phyloP scores from a whole-genome alignment of 2,113 vertebrate genomes.

The Larimichthys crocea region DNA sequence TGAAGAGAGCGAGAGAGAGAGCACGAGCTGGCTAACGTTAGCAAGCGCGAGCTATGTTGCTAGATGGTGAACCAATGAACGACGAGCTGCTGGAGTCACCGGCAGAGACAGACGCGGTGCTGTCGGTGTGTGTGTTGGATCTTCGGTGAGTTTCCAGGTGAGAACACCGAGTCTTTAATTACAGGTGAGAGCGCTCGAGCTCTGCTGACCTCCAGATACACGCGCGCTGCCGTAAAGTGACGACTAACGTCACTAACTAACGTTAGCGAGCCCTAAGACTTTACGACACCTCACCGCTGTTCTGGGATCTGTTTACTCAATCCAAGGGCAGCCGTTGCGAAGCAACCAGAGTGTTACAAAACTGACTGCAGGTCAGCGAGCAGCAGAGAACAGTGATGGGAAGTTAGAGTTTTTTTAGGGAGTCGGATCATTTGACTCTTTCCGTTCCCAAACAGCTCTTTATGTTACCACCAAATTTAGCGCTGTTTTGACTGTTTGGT shows the following conservation, averaged over 20 bases:
- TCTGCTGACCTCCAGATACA: constrained; percentile 81
- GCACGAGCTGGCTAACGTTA: constrained; percentile 46
- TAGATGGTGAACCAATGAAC: not conserved
- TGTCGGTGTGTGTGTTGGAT: accelerated
- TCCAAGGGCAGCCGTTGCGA: too few relatives aligned
- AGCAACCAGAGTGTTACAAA: too few relatives aligned
- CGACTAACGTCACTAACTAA: not conserved
- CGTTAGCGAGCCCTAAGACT: too few relatives aligned
- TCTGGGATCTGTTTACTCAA: too few relatives aligned
- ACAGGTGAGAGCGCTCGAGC: not conserved
- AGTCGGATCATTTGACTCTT: too few relatives aligned
- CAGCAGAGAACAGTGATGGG: too few relatives aligned
- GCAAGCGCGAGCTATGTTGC: constrained; percentile 29
- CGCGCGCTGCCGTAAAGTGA: constrained; percentile 77
- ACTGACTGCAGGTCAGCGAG: too few relatives aligned
- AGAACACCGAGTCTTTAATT: not conserved
- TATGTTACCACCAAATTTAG: too few relatives aligned
- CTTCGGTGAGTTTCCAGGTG: accelerated
- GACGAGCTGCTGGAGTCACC: not conserved
- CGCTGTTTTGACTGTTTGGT: too few relatives aligned
- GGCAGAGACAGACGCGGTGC: accelerated
- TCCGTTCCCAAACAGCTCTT: too few relatives aligned
- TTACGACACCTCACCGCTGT: too few relatives aligned
- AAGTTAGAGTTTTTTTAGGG: too few relatives aligned
- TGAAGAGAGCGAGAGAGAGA: not conserved